Percentiles rank a stretch among this genome's conserved stretches.
Conservation (phyloP, 1,140 invertebrate species). For the Drosophila pectinifera region DNA sequence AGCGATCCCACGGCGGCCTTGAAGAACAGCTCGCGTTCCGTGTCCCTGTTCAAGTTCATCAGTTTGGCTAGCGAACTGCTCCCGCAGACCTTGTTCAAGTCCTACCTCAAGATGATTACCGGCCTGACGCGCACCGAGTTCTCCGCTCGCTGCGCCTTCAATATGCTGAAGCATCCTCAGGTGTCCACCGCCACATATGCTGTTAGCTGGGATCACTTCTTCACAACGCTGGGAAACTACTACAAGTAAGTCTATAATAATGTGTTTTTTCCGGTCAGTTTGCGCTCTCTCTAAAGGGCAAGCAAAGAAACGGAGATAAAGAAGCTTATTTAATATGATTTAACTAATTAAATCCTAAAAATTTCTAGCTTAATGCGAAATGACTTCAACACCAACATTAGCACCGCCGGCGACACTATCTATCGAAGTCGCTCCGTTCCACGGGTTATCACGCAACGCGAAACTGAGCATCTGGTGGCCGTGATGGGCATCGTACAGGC, state of each 20-base stretch:
- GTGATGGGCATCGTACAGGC: slow-evolving; percentile 91
- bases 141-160: slow-evolving; percentile 93
- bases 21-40: slow-evolving; percentile 87
- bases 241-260: slow-evolving; percentile 85
- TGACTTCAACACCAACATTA: slow-evolving; percentile 87
- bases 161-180: slow-evolving; percentile 90
- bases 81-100: slow-evolving; percentile 93
- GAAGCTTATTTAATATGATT: no score
- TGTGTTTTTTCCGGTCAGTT: no score
- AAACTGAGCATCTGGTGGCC: slow-evolving; percentile 94
- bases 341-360: background rate
- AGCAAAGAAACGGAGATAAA: no score
- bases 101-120: slow-evolving; percentile 94
- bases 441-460: slow-evolving; percentile 91
- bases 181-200: slow-evolving; percentile 85
- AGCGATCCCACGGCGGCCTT: slow-evolving; percentile 84
- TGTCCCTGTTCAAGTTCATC: slow-evolving; percentile 96
- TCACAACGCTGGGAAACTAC: slow-evolving; percentile 92
- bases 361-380: slow-evolving; percentile 86
- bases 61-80: slow-evolving; percentile 94
- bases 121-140: slow-evolving; percentile 91
- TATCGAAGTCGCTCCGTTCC: slow-evolving; percentile 87
- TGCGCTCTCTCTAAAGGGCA: no score
- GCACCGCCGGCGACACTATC: slow-evolving; percentile 86
- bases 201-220: slow-evolving; percentile 95